Evolutionary conservation across 1,140 invertebrate species (phyloP), one percentile per base, ranked within the genome.

Genomic region (Drosophila navojoa): DNA sequence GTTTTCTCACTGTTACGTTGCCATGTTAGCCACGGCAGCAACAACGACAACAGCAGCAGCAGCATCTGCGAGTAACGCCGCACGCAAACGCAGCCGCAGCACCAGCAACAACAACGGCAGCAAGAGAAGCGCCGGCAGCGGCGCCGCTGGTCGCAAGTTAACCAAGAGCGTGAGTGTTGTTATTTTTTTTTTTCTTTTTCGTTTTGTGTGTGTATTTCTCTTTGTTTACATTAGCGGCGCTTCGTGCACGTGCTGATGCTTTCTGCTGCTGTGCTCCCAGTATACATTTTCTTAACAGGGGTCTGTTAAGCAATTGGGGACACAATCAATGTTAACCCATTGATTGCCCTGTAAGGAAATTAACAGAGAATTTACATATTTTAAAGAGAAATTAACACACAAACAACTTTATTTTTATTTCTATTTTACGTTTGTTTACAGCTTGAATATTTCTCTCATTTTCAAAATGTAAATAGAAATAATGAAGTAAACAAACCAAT

Each of bases 161-260:
- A 84, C 79, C 40, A 89, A 89, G 84, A 89, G 84, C 77, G 84
- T 89, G 84, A 89, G 84, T 89, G 38, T 74, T 68, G 40, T 86
- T 79, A 42, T 57, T 71, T 78, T 25, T 64, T 63, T 58, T 49
- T 7, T 7, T 40, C 32, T 13, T 40, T 45, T 72, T 49, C 53
- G 55, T 72, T 57, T 79, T 82, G 47, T 66, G 68, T 59, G 35
- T 71, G n/a, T 60, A 19, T 66, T 45, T 63, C 76, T 78, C 82
- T 86, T 81, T 87, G 84, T 87, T 87, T 89, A 89, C 84, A 84
- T 89, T 85, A 53, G 45, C 66, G 60, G 61, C 45, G 77, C 61
- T 52, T 62, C 67, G 50, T 82, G 84, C 84, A 89, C 84, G 82
- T 87, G 82, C 80, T 89, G 54, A 32, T 71, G 59, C 53, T 40